Conservation (phyloP, 2,797 vertebrate species). For the Helostoma temminkii region DNA sequence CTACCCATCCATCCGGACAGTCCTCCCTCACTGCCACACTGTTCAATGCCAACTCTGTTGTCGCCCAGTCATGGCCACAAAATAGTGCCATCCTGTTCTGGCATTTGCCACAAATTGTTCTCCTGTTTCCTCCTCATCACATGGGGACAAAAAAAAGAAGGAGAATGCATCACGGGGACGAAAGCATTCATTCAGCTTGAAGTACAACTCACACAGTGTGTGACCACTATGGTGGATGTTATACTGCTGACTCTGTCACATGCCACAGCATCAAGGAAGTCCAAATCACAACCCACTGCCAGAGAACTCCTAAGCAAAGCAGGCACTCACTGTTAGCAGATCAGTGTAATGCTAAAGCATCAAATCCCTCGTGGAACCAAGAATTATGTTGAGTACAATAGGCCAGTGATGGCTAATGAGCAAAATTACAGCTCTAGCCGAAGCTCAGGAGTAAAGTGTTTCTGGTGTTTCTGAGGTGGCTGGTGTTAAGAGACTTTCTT, state of each 20-base stretch:
- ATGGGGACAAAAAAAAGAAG: slow-evolving; percentile 36
- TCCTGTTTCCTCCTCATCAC: slow-evolving; percentile 68
- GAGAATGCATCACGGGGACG: slow-evolving; percentile 33
- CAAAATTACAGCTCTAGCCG: slow-evolving; percentile 26
- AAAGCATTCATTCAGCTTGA: slow-evolving; percentile 59
- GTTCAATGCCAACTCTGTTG: slow-evolving; percentile 70
- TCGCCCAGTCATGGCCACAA: slow-evolving; percentile 68
- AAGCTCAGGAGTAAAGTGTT: slow-evolving; percentile 15
- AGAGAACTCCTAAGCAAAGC: slow-evolving; percentile 39
- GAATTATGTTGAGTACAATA: slow-evolving; percentile 38
- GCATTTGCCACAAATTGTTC: slow-evolving; percentile 46
- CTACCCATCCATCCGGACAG: slow-evolving; percentile 15
- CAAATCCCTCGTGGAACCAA: slow-evolving; percentile 50
- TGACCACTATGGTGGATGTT: slow-evolving; percentile 53
- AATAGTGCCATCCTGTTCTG: slow-evolving; percentile 73
- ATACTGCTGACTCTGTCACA: slow-evolving; percentile 70
- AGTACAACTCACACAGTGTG: slow-evolving; percentile 63
- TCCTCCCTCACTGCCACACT: slow-evolving; percentile 45
- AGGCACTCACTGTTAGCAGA: slow-evolving; percentile 58
- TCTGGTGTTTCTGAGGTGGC: neutral
- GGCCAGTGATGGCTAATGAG: slow-evolving; percentile 31
- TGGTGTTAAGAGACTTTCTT: slow-evolving; percentile 9
- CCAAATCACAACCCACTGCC: slow-evolving; percentile 62
- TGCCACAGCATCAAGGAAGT: slow-evolving; percentile 43
- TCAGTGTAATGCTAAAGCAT: slow-evolving; percentile 64